Base-by-base conservation (phyloP, 1,140 invertebrate genomes). In the Zaprionus tsacasi region DNA sequence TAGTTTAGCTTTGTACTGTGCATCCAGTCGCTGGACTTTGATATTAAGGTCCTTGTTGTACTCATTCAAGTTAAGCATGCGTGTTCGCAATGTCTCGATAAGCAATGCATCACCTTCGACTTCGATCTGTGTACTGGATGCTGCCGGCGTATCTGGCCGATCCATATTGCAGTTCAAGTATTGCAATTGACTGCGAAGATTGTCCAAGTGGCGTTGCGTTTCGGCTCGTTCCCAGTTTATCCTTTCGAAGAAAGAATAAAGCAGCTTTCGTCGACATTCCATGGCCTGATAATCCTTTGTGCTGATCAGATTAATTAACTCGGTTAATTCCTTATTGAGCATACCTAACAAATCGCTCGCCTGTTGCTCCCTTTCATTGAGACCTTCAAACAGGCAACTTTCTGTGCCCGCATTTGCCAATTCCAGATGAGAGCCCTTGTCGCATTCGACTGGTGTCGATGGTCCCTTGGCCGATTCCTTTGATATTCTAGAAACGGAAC, bases 131-230 rank as follows among this genome's bases (percentile, higher is more conserved):
- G 56, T 55, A 1, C 7, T 27, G 0, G 33, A 21, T 1, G 3
- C 25, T 6, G 48, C 0, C 10, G 61, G 45, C 2, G 5, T 7
- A 5, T 57, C 56, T 27, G 40, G 8, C 7, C 61, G 15, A 7
- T 80, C 54, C 0, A 54, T 0, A 45, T 72, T 67, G 40, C 33
- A 21, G 6, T 90, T 72, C 3, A 91, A 52, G 3, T 50, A 30
- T 1, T 33, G 52, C n/a, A 91, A 48, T 15, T 81, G 75, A n/a
- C 11, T 15, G 6, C 90, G 90, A 13, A 91, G 45, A 17, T n/a
- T 55, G 2, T 88, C 77, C 21, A 91, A 58, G 15, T 91, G 82
- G 1, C 25, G 58, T 3, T 70, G 13, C 0, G 80, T 63, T 3
- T 78, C 72, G 0, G 50, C 35, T 1, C 81, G 81, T 21, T 91